Base-by-base conservation (phyloP, 1,140 invertebrate genomes). In the Trissolcus basalis region DNA sequence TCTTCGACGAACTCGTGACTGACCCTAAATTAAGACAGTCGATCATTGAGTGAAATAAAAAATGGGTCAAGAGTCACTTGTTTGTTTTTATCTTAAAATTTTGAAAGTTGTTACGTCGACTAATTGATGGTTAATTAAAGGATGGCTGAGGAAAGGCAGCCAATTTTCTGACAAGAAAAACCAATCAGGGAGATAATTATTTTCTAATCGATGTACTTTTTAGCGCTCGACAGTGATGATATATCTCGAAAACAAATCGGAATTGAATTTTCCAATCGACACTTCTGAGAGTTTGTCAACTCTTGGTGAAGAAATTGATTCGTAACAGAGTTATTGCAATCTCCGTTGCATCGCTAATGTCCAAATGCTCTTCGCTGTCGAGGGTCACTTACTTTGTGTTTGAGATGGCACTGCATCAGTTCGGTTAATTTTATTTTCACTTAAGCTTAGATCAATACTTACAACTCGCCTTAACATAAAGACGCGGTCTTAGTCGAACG, bases 251-350 rank as follows among this genome's bases (percentile, higher is more conserved):
- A 27, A 27, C 19, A 27, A 27, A 27, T 27, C 6, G 19, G 19
- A 27, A 27, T 45, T 61, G 64, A 72, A 68, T 48, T 68, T 68
- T 54, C 53, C 53, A 39, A 72, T 81, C 63, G 48, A 70, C 50
- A 61, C 56, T 68, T 59, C 60, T 33, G 47, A 45, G 58, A 58
- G 67, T 58, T 82, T 77, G 74, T 65, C 80, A 78, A 81, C 82
- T 80, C 78, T 77, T 68, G 75, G 55, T 59, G 71, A 59, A 78
- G 81, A 81, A 74, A 84, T 84, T 82, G 83, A 82, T 77, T 82
- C 72, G 68, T 82, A 82, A 84, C 69, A 76, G 44, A 43, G 77
- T 82, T 84, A 65, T 63, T 65, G 63, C 77, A 77, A 75, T 60
- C 78, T 69, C 59, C 45, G 70, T 35, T 70, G 61, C 60, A 70